Conservation (phyloP, 2,888 invertebrate genomes). For the Drosophila peninsularis region DNA sequence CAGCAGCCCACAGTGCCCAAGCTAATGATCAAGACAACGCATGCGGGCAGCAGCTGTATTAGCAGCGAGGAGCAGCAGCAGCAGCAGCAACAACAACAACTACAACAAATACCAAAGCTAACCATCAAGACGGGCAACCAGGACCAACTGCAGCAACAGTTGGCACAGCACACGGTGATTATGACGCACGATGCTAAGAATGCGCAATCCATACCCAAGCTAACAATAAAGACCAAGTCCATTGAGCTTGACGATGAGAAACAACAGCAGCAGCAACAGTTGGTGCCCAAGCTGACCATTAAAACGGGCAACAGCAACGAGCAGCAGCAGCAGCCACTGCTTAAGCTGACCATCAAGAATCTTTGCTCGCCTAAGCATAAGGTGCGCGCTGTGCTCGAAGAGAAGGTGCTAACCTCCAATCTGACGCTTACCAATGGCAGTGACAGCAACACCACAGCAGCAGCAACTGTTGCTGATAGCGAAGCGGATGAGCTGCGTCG, state of each 20-base stretch:
- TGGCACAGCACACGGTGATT: slow-evolving; percentile 85
- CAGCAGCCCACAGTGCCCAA: slow-evolving; percentile 85
- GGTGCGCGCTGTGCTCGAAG: slow-evolving; percentile 85
- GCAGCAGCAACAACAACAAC: slow-evolving; percentile 27
- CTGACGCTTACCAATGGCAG: slow-evolving; percentile 63
- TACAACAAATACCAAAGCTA: slow-evolving; percentile 84
- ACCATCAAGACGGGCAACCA: slow-evolving; percentile 81
- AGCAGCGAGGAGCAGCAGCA: slow-evolving; percentile 63
- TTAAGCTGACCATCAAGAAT: slow-evolving; percentile 84
- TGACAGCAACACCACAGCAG: slow-evolving; percentile 39
- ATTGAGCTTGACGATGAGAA: slow-evolving; percentile 72
- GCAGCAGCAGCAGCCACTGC: slow-evolving; percentile 70
- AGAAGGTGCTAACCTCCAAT: slow-evolving; percentile 58
- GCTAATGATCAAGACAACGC: slow-evolving; percentile 86
- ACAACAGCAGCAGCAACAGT: slow-evolving; percentile 22
- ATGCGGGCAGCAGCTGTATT: slow-evolving; percentile 70
- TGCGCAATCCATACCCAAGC: slow-evolving; percentile 83
- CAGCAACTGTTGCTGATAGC: slow-evolving; percentile 26
- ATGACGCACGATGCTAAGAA: slow-evolving; percentile 82
- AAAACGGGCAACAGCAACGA: slow-evolving; percentile 54
- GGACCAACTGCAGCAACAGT: slow-evolving; percentile 51
- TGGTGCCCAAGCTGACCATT: slow-evolving; percentile 81
- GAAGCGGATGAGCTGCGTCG: slow-evolving; percentile 68
- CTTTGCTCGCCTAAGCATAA: slow-evolving; percentile 85
- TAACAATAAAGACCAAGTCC: slow-evolving; percentile 84